Percentiles rank a stretch among this genome's conserved stretches.
phyloP scores from a whole-genome alignment of 1,140 invertebrate genomes.

The Hyphantria cunea region DNA sequence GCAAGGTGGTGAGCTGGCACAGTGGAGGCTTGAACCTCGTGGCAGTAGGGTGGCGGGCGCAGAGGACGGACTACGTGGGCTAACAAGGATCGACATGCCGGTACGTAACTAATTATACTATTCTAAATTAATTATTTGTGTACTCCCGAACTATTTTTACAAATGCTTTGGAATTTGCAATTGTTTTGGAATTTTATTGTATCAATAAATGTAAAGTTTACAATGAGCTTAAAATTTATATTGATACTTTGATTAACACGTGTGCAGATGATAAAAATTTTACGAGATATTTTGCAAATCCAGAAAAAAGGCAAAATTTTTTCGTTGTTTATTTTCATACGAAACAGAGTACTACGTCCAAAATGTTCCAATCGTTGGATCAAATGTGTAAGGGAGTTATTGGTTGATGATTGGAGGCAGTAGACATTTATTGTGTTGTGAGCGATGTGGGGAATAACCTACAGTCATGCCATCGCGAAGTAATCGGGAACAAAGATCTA shows the following conservation, averaged over 20 bases:
- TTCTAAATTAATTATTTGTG: neutral
- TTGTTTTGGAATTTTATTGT: no score
- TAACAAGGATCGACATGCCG: slow-evolving; percentile 61
- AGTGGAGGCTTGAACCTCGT: slow-evolving; percentile 61
- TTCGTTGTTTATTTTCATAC: no score
- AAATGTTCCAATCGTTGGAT: neutral
- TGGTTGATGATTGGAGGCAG: slow-evolving; percentile 17
- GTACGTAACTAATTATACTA: slow-evolving; percentile 47
- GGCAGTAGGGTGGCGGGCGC: slow-evolving; percentile 69
- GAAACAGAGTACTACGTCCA: no score
- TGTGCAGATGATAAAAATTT: no score
- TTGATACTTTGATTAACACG: no score
- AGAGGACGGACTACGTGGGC: slow-evolving; percentile 63
- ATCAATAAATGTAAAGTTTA: no score
- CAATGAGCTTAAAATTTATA: no score
- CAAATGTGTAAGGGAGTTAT: slow-evolving; percentile 8
- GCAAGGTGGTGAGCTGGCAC: slow-evolving; percentile 73
- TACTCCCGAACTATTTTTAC: neutral
- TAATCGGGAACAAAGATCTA: slow-evolving; percentile 32
- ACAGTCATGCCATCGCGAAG: slow-evolving; percentile 37
- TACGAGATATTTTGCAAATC: no score
- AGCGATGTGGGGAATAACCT: slow-evolving; percentile 31
- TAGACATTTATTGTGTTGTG: slow-evolving; percentile 14
- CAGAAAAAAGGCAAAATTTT: no score
- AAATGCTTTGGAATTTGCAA: no score